Conservation (phyloP, 2,113 vertebrate species). For the Eonycteris spelaea region DNA sequence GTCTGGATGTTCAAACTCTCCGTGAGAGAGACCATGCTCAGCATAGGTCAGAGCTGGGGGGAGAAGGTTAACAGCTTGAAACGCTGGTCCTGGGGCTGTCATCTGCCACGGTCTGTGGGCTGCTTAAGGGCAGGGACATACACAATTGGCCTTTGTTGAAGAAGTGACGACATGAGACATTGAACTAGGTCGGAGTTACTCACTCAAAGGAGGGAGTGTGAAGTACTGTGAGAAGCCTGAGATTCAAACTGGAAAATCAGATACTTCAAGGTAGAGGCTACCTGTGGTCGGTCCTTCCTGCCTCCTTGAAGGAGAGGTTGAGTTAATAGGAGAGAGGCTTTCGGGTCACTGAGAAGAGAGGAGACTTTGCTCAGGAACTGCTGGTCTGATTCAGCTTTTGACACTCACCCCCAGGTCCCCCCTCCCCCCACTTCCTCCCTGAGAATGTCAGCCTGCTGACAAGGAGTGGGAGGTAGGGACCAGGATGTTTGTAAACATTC, state of each 20-base stretch:
- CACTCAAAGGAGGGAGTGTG: background rate
- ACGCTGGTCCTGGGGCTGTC: background rate
- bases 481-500: constrained; percentile 29
- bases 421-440: background rate
- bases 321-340: background rate
- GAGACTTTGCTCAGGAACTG: background rate
- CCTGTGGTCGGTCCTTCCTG: background rate
- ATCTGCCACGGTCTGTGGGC: background rate
- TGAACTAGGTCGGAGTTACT: background rate
- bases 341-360: background rate
- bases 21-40: background rate
- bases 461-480: background rate
- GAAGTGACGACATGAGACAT: background rate
- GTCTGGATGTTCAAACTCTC: background rate
- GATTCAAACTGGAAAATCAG: background rate
- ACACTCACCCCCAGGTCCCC: background rate
- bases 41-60: background rate
- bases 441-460: background rate
- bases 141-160: background rate
- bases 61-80: background rate
- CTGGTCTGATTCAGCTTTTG: background rate
- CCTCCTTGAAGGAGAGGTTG: background rate
- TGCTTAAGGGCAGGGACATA: background rate
- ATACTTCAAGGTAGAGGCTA: background rate
- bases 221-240: background rate